A percentile compares a stretch with the other conserved stretches of the same genome.
phyloP scores from a whole-genome alignment of 1,140 invertebrate species.

The Aradophagus sp. region DNA sequence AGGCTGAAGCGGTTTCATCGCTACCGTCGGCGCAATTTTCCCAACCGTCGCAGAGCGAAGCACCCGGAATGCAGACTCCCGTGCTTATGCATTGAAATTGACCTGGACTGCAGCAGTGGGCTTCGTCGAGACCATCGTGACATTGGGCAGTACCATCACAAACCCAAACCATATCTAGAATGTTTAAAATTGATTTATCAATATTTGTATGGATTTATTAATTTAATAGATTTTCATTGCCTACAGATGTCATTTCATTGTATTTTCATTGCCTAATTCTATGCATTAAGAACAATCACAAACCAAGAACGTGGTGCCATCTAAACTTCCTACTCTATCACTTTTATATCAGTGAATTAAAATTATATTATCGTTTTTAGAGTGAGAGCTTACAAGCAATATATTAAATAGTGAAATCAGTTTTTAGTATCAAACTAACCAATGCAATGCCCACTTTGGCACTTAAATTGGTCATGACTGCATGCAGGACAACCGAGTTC shows the following conservation, averaged over 20 bases:
- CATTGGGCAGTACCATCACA: slow-evolving; percentile 86
- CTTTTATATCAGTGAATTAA: no score
- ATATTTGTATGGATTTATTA: no score
- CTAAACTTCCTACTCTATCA: no score
- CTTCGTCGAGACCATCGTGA: slow-evolving; percentile 81
- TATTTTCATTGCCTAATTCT: no score
- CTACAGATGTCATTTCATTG: no score
- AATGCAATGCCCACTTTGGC: slow-evolving; percentile 85
- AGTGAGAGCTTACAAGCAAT: no score
- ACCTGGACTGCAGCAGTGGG: slow-evolving; percentile 76
- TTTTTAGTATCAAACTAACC: slow-evolving; percentile 71
- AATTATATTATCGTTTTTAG: no score
- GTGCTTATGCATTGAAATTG: slow-evolving; percentile 81
- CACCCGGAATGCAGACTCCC: slow-evolving; percentile 77
- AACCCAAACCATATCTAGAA: slow-evolving; percentile 74
- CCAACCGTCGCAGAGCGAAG: slow-evolving; percentile 80
- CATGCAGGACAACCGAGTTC: slow-evolving; percentile 83
- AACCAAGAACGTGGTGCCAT: no score
- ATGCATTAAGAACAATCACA: no score
- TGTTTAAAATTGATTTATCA: no score
- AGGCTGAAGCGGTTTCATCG: slow-evolving; percentile 80
- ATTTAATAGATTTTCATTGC: no score
- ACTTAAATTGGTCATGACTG: slow-evolving; percentile 81
- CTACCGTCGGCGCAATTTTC: slow-evolving; percentile 84
- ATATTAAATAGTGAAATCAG: no score